Base-by-base conservation (phyloP, 1,140 invertebrate genomes). In the Brachionus koreanus region DNA sequence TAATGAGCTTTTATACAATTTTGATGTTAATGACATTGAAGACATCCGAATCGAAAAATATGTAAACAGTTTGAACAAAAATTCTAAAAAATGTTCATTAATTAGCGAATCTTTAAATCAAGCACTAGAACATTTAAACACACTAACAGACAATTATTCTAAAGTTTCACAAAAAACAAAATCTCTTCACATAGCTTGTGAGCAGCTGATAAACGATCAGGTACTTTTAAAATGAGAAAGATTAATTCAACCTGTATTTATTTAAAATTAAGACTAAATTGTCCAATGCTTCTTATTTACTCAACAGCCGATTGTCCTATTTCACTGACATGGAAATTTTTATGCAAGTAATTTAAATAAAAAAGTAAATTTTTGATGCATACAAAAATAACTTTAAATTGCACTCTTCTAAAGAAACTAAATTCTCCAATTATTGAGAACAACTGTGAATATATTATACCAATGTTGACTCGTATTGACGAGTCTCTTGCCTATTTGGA, bases 401-500 rank as follows among this genome's bases (percentile, higher is more conserved):
- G 3, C 29, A 29, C 29, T 29, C 23, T 3, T 10, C 16, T 42
- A 43, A 25, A 75, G 72, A 81, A 81, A 43, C n/a, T 81, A 25
- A 65, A 46, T 19, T 65, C 57, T 10, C 57, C 79, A 42, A 65
- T 42, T 29, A 46, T 82, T 13, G 79, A 65, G 52, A 65, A 49
- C 19, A 65, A 82, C 33, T 43, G 57, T 35, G 57, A 82, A 42
- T 65, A 82, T 10, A 42, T 82, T 9, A 82, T 93, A 76, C 91
- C 91, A 72, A 90, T 95, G 77, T 88, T 98, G 10, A 92, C 92
- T 37, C 92, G 94, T 85, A 92, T 98, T 72, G 95, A 97, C 88
- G 91, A 92, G 33, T 95, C 94, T 84, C 92, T 97, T 79, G 91
- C 92, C 5, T 97, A 96, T 88, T 91, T 97, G 86, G 92, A 92